Percentiles rank a stretch among this genome's conserved stretches.
Evolutionary conservation across 2,113 vertebrate species (phyloP).

Genomic region (Guaruba guarouba): DNA sequence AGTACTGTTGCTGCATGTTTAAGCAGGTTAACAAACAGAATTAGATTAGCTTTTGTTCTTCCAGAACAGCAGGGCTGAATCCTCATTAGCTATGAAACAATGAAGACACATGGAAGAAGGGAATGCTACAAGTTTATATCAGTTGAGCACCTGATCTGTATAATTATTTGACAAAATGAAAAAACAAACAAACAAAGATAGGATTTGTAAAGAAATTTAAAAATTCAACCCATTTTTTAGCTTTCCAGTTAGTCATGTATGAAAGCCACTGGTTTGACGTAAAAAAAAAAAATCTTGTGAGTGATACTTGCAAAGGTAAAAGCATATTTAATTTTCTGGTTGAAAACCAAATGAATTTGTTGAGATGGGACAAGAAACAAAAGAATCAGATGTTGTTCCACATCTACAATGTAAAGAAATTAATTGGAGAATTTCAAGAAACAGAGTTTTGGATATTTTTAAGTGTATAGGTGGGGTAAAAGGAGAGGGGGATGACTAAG

Average conservation of each 20-base stretch:
- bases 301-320: neutral
- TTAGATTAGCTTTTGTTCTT: conserved; percentile 2
- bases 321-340: neutral
- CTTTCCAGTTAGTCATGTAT: neutral
- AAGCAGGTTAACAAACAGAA: conserved; percentile 21
- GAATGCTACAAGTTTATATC: neutral
- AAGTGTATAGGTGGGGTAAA: neutral
- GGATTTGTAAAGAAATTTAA: neutral
- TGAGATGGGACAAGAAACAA: neutral
- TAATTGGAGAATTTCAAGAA: neutral
- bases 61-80: neutral
- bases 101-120: neutral
- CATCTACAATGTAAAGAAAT: neutral
- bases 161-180: neutral
- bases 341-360: neutral
- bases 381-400: neutral
- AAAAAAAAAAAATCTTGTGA: neutral
- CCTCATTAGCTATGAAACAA: neutral
- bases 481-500: neutral
- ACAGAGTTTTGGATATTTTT: neutral
- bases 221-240: neutral
- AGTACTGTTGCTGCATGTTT: neutral
- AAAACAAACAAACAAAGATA: neutral
- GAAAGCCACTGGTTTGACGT: neutral
- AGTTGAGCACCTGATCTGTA: rapidly evolving